A percentile compares a stretch with the other conserved stretches of the same genome.
phyloP scores from a whole-genome alignment of 2,113 vertebrate species.

The Perca flavescens region DNA sequence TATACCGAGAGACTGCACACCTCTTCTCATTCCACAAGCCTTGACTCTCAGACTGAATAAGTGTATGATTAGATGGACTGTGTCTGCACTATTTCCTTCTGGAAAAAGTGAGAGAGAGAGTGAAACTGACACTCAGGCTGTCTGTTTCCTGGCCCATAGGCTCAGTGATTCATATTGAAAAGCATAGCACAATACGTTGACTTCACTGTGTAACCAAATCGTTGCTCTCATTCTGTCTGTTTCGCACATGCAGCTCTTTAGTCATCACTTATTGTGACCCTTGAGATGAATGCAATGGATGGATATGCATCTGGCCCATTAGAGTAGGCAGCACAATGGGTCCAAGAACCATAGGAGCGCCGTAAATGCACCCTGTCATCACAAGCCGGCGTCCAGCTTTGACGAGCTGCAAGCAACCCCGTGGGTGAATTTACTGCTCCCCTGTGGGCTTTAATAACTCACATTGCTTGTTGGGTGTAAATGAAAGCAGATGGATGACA shows the following conservation, averaged over 20 bases:
- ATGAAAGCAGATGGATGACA: slow-evolving; percentile 69
- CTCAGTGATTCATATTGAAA: slow-evolving; percentile 69
- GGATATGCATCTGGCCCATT: slow-evolving; percentile 34
- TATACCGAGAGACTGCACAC: slow-evolving; percentile 47
- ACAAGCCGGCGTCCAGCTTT: slow-evolving; percentile 36
- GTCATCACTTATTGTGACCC: slow-evolving; percentile 44
- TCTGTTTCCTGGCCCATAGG: slow-evolving; percentile 69
- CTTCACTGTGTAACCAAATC: slow-evolving; percentile 57
- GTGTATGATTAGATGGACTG: slow-evolving; percentile 62
- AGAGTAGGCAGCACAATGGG: slow-evolving; percentile 16
- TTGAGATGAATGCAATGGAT: slow-evolving; percentile 41
- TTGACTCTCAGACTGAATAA: slow-evolving; percentile 64
- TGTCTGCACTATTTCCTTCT: slow-evolving; percentile 72
- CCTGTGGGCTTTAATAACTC: slow-evolving; percentile 59
- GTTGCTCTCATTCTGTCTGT: slow-evolving; percentile 72
- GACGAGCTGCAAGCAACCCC: slow-evolving; percentile 52
- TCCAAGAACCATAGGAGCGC: slow-evolving; percentile 28
- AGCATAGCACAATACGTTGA: slow-evolving; percentile 63
- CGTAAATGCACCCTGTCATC: slow-evolving; percentile 48
- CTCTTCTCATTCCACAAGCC: slow-evolving; percentile 44
- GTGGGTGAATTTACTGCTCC: slow-evolving; percentile 59
- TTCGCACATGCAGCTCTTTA: slow-evolving; percentile 53
- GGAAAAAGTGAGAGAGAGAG: slow-evolving; percentile 74
- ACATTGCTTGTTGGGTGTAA: slow-evolving; percentile 62
- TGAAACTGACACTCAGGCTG: slow-evolving; percentile 69